Evolutionary conservation across 2,797 vertebrate genomes (phyloP), one percentile per base, ranked within the genome.

Genomic region (Macropodus opercularis): DNA sequence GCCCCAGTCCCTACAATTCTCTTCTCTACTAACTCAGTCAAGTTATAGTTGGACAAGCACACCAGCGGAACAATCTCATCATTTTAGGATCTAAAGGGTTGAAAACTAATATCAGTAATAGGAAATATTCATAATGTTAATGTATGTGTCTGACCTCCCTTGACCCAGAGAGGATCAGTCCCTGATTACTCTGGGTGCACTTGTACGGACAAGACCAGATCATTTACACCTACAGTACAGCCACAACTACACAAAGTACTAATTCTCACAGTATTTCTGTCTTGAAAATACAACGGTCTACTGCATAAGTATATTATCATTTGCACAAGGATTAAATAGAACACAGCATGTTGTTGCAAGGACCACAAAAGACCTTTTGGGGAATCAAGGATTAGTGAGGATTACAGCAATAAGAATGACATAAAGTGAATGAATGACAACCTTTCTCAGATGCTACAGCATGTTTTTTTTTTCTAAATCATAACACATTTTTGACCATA

Each of bases 331-430:
- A 58, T 34, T 9, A 35, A 8, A 21, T n/a, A n/a, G 55, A 17
- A 10, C 35, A 38, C 12, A 26, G 3, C 23, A 24, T 48, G 34
- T 56, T 15, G 2, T 41, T 19, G 11, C 41, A 35, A 63, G 18
- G 5, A 17, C n/a, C 6, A 32, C 42, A 31, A 18, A 40, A 59
- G 17, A 22, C 23, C 40, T 57, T 57, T 38, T 24, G 26, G 13
- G 50, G 14, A 62, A 8, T 8, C 41, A 9, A 39, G 72, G 72
- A 73, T 73, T 70, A 67, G 27, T 36, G 32, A 52, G 66, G 65
- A 70, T 69, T 66, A 72, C 8, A 44, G 42, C 41, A 26, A 21
- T 5, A n/a, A 48, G 42, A 7, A 31, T 65, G n/a, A 26, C 12
- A 35, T 47, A 0, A 44, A 24, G 19, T 47, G 24, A 43, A n/a